Percentiles rank a stretch among this genome's conserved stretches.
Conservation (phyloP, 1,140 invertebrate genomes). For the Pomacea maculata region DNA sequence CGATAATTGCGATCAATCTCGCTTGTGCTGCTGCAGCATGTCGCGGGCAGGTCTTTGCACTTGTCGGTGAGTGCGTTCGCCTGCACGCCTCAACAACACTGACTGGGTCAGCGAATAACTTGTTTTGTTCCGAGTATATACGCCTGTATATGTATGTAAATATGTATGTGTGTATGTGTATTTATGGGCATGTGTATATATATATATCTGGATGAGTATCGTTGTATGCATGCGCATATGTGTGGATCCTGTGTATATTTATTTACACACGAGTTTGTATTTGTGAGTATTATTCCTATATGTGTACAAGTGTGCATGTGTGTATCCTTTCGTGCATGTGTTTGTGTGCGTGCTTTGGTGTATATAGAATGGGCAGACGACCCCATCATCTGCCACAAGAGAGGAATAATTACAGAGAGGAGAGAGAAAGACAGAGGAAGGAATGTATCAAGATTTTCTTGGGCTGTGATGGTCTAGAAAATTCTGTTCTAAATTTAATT, state of each 20-base stretch:
- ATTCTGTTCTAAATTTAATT: too few species aligned
- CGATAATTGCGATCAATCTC: too few species aligned
- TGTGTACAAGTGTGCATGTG: not conserved
- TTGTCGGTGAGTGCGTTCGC: not conserved
- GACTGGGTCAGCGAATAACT: not conserved
- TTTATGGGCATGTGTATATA: not conserved
- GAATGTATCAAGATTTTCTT: too few species aligned
- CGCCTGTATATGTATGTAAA: not conserved
- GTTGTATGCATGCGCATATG: not conserved
- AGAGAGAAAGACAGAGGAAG: too few species aligned
- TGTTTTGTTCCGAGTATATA: not conserved
- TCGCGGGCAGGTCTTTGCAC: too few species aligned
- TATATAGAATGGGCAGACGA: too few species aligned
- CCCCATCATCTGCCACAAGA: too few species aligned
- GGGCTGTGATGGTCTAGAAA: too few species aligned
- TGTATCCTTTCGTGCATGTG: constrained; percentile 2
- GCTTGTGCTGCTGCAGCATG: too few species aligned
- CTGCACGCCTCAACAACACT: not conserved
- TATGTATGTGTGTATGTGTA: constrained; percentile 14
- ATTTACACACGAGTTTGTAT: constrained; percentile 1
- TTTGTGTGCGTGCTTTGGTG: not conserved
- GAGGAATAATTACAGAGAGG: too few species aligned
- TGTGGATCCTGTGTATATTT: not conserved
- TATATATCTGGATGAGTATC: not conserved
- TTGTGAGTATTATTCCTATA: not conserved